Evolutionary conservation across 1,140 invertebrate genomes (phyloP).

Genomic region (Lethrus apterus): DNA sequence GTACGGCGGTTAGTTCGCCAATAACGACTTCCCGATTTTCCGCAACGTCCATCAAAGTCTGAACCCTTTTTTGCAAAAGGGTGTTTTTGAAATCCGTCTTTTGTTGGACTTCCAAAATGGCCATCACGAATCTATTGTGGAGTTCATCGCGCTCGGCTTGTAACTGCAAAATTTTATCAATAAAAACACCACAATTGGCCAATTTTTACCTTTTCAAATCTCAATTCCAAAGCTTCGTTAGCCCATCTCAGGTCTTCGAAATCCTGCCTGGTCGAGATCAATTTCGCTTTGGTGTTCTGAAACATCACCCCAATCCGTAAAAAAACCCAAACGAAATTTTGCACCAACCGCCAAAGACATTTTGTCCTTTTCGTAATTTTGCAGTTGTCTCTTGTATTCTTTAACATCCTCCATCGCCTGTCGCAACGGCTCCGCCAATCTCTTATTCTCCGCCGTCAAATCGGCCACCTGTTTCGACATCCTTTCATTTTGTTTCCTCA

Average conservation of each 20-base stretch:
- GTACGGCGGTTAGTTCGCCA: slow-evolving; percentile 56
- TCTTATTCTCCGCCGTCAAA: slow-evolving; percentile 63
- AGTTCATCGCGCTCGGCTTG: slow-evolving; percentile 70
- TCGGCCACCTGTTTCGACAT: slow-evolving; percentile 60
- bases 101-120: slow-evolving; percentile 79
- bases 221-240: slow-evolving; percentile 66
- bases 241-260: slow-evolving; percentile 68
- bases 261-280: slow-evolving; percentile 55
- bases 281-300: slow-evolving; percentile 56
- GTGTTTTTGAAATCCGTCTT: slow-evolving; percentile 69
- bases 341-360: slow-evolving; percentile 46
- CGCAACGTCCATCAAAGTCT: slow-evolving; percentile 54
- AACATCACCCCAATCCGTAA: too few species aligned
- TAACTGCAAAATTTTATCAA: slow-evolving; percentile 41
- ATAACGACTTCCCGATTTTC: slow-evolving; percentile 62
- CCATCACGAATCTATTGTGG: slow-evolving; percentile 68
- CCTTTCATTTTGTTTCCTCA: slow-evolving; percentile 72
- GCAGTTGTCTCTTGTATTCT: slow-evolving; percentile 63
- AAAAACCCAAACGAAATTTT: background rate
- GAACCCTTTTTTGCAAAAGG: slow-evolving; percentile 67
- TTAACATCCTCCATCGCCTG: slow-evolving; percentile 57
- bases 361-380: slow-evolving; percentile 77
- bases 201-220: slow-evolving; percentile 63
- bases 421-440: slow-evolving; percentile 62
- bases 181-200: slow-evolving; percentile 8